Evolutionary conservation across 2,888 invertebrate species (phyloP), one percentile per base, ranked within the genome.

Genomic region (Spodoptera exigua): DNA sequence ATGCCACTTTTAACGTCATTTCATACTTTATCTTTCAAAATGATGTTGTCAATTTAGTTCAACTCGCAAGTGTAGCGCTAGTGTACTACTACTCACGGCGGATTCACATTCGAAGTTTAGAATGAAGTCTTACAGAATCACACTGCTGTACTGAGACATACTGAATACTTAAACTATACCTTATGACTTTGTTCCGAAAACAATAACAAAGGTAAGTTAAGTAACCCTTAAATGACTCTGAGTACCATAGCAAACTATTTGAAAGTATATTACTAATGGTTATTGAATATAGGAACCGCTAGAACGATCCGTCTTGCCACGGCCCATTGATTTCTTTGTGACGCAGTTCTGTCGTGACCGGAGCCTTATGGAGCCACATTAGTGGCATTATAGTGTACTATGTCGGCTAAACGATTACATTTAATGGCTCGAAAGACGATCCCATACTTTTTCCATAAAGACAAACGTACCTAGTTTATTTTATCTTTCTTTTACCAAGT

Each of bases 281-380:
- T 34, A 32, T 17, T 10, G 21, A 9, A 13, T 10, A 34, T 11
- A n/a, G 12, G 9, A 27, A 48, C 48, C 16, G 40, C n/a, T 2
- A 36, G n/a, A 9, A 17, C 32, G 11, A 41, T 70, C n/a, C 14
- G 10, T 53, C 41, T 53, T 53, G 11, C n/a, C 32, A 41, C 36
- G 46, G 21, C 32, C 41, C 59, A 68, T 68, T 70, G 59, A 17
- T 32, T 64, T 57, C 64, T 70, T 64, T 49, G 48, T 45, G 11
- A 9, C 35, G 13, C 18, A n/a, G 41, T 39, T 21, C 48, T 41
- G 37, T 68, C 69, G 47, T 55, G 39, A 17, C 35, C 21, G 12
- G 40, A 37, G 36, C 48, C 17, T 53, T 43, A 47, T 43, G 5
- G 32, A 40, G 59, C 17, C 60, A 54, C 65, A 64, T 68, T 68